Evolutionary conservation across 1,140 invertebrate genomes (phyloP), one percentile per base, ranked within the genome.

Genomic region (Charaxes varanes): DNA sequence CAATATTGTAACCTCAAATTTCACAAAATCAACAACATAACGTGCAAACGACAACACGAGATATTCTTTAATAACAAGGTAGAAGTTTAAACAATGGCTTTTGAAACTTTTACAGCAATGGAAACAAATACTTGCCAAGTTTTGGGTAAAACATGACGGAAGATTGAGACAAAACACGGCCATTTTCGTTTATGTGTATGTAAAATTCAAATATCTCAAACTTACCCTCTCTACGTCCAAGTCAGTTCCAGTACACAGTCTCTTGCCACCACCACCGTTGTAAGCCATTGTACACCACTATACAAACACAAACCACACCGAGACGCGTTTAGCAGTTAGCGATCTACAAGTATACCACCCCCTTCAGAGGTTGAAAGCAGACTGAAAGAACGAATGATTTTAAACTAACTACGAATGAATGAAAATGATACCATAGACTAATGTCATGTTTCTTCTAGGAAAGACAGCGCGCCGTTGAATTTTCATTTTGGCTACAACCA

Each of bases 231-330:
- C 81, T 15, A 83, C 79, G 50, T 85, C 79, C 34, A 82, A 55
- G 46, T 85, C 82, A 31, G 68, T 78, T 28, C 78, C 76, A 38
- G 78, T 70, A 59, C 82, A 83, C 56, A 85, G 70, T 82, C 79
- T 82, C 58, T 85, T 85, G 63, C 74, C 77, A 79, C 78, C 64
- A 82, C 74, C 80, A 61, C 81, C 81, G 78, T 83, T 85, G 72
- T 82, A 85, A 79, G 81, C 79, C 81, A 85, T 85, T 62, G 62
- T 85, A 69, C 56, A 82, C 66, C 65, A 80, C 70, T 72, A 78
- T 74, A 80, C 70, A 77, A 82, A 78, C 72, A 79, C 73, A 78
- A 79, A 81, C 71, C 77, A 80, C 81, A 79, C 70, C 67, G 66
- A 67, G 77, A 80, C 76, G 68, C 70, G 72, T 62, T 79, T 55